Evolutionary conservation across 2,888 invertebrate species (phyloP).

Genomic region (Tenthredo livida): DNA sequence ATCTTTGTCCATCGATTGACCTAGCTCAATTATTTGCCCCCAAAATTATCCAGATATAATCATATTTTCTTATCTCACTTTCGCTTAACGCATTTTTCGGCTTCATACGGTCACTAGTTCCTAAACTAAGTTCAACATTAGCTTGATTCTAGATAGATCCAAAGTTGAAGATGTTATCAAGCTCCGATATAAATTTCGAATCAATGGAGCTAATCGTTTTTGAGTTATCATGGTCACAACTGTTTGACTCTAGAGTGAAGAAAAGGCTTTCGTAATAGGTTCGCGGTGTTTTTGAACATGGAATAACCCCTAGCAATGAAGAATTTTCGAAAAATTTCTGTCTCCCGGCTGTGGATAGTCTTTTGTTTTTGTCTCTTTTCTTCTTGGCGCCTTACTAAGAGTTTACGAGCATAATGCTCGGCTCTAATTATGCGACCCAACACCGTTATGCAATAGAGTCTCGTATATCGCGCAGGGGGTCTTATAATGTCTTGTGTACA

Average conservation of each 20-base stretch:
- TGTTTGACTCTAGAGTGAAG: background rate
- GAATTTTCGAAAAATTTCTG: background rate
- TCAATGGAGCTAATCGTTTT: background rate
- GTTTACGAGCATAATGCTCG: background rate
- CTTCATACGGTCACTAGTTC: background rate
- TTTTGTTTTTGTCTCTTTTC: background rate
- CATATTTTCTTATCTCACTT: background rate
- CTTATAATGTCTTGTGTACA: background rate
- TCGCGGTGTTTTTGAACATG: background rate
- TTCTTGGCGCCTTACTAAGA: background rate
- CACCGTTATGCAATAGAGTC: conserved; percentile 2
- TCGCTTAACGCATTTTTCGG: background rate
- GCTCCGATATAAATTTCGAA: background rate
- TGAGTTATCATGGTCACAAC: background rate
- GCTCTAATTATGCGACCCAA: conserved; percentile 35
- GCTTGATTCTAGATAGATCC: background rate
- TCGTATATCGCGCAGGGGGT: background rate
- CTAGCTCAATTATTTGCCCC: background rate
- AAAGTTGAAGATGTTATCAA: background rate
- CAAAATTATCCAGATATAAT: background rate
- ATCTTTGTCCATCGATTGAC: background rate
- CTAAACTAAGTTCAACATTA: background rate
- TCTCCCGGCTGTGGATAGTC: too few relatives aligned
- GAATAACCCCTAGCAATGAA: background rate
- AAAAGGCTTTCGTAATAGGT: background rate